phyloP scores from a whole-genome alignment of 37 sponge, comb jelly and placozoan species.

The Hexactinellida sp. region DNA sequence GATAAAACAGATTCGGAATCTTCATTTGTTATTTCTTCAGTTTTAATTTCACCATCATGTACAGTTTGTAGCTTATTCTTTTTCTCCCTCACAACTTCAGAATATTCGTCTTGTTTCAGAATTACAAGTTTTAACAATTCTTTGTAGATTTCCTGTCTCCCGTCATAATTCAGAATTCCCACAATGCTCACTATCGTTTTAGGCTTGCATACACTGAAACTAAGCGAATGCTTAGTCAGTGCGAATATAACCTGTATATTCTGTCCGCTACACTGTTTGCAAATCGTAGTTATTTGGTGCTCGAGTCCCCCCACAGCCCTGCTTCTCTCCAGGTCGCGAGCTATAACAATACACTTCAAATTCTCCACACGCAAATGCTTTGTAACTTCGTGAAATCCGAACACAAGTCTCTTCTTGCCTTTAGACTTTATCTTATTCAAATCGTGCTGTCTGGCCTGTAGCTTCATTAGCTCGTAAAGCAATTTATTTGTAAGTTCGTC shows the following conservation, averaged over 20 bases:
- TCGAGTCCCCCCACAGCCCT: conserved; percentile 75
- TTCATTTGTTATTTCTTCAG: not conserved
- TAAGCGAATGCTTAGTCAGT: conserved; percentile 47
- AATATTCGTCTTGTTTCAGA: not conserved
- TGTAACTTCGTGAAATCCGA: conserved; percentile 73
- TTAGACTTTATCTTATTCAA: conserved; percentile 27
- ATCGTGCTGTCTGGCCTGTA: conserved; percentile 58
- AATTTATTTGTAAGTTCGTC: conserved; percentile 27
- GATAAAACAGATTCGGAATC: no score
- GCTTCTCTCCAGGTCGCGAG: conserved; percentile 78
- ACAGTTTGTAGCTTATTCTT: not conserved
- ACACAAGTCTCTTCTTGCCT: conserved; percentile 56
- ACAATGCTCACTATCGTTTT: conserved; percentile 69
- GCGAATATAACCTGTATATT: conserved; percentile 63
- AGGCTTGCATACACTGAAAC: conserved; percentile 36
- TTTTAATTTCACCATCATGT: not conserved
- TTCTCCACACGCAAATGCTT: conserved; percentile 66
- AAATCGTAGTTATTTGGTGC: conserved; percentile 41
- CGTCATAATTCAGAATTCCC: conserved; percentile 85
- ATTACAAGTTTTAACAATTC: not conserved
- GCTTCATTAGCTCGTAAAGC: conserved; percentile 42
- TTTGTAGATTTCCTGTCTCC: conserved; percentile 18
- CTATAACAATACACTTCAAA: conserved; percentile 69
- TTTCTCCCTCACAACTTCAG: not conserved
- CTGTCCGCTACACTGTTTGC: conserved; percentile 34